A percentile compares a stretch with the other conserved stretches of the same genome.
Evolutionary conservation across 2,797 vertebrate genomes (phyloP).

Genomic region (Fringilla coelebs): DNA sequence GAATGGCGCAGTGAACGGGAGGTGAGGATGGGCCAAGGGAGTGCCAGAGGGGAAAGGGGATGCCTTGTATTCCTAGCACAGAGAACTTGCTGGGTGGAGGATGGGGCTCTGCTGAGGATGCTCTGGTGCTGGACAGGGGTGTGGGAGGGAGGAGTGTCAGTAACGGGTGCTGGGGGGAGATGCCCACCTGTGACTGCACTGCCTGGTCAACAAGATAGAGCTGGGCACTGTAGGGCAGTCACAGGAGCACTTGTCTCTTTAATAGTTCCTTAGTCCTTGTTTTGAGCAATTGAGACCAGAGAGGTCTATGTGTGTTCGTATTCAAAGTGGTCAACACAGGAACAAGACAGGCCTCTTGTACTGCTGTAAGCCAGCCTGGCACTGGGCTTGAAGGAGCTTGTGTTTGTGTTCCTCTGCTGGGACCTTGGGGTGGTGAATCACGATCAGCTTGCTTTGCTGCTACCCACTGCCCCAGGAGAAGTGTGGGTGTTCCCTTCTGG

Average conservation of each 20-base stretch:
- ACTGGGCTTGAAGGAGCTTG: not conserved
- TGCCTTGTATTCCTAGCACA: not conserved
- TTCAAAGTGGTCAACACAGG: not conserved
- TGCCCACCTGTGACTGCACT: not conserved
- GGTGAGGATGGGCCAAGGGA: slow-evolving; percentile 47
- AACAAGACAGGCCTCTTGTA: not conserved
- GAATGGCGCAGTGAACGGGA: slow-evolving; percentile 82
- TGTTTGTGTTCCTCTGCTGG: not conserved
- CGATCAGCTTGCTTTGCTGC: not conserved
- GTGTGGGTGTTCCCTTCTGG: not conserved
- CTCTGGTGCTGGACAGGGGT: not conserved
- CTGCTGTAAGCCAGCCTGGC: not conserved
- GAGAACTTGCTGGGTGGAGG: not conserved
- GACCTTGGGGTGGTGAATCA: not conserved
- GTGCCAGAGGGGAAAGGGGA: not conserved
- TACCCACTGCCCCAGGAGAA: not conserved
- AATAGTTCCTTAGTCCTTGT: not conserved
- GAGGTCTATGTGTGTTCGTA: not conserved
- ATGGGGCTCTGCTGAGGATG: not conserved
- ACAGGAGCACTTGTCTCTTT: not conserved
- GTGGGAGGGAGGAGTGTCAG: not conserved
- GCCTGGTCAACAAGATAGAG: not conserved
- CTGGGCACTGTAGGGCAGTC: not conserved
- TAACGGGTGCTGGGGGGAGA: not conserved
- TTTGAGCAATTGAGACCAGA: not conserved